phyloP scores from a whole-genome alignment of 2,113 vertebrate genomes.

The Lonchura striata region DNA sequence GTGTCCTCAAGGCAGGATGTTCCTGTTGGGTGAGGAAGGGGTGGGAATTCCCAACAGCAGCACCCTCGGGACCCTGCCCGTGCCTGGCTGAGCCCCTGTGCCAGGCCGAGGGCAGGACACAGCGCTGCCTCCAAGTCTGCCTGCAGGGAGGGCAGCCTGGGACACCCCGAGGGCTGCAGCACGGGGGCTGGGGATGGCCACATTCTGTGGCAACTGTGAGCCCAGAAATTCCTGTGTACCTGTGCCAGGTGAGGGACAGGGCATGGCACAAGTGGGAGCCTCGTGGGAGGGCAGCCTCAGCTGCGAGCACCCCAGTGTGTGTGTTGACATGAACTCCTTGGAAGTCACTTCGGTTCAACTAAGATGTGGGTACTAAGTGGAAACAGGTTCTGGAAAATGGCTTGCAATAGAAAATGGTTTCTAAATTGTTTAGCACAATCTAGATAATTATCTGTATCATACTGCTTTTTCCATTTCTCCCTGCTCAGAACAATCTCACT shows the following conservation, averaged over 20 bases:
- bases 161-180: rapidly evolving
- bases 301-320: rapidly evolving
- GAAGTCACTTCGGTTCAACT: background rate
- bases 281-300: background rate
- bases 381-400: background rate
- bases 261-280: rapidly evolving
- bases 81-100: background rate
- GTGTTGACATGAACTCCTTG: background rate
- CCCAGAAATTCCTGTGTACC: background rate
- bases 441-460: background rate
- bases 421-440: background rate
- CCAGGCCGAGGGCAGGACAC: rapidly evolving
- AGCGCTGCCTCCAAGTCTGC: rapidly evolving
- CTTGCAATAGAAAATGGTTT: background rate
- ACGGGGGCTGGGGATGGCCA: background rate
- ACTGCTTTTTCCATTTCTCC: background rate
- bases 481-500: background rate
- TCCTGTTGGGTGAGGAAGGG: background rate
- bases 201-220: rapidly evolving
- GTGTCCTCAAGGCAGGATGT: background rate
- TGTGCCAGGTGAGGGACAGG: background rate
- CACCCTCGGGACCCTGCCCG: background rate
- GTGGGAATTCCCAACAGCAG: background rate
- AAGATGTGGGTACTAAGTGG: background rate
- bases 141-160: background rate